Conservation (phyloP, 2,888 invertebrate genomes). For the Lycia hirtaria region DNA sequence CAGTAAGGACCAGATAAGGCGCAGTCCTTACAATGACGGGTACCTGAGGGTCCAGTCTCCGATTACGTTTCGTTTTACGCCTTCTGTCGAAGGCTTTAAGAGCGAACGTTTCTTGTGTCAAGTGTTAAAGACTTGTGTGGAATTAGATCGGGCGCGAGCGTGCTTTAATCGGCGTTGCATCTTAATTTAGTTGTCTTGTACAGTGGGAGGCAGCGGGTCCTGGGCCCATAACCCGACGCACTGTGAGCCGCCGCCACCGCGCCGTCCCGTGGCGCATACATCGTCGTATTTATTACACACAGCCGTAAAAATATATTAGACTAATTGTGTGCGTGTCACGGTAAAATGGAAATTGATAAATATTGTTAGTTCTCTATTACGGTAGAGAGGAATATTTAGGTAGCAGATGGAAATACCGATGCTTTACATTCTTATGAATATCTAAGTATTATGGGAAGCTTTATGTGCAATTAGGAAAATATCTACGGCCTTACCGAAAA, state of each 20-base stretch:
- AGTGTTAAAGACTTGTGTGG: constrained; percentile 55
- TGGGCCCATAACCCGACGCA: constrained; percentile 62
- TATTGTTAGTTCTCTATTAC: constrained; percentile 33
- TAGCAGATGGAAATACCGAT: neutral
- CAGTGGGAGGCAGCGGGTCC: constrained; percentile 65
- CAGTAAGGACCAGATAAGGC: constrained; percentile 79
- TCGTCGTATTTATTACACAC: constrained; percentile 61
- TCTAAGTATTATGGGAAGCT: no score
- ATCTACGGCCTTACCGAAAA: neutral
- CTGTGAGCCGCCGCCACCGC: constrained; percentile 56
- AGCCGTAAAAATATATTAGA: constrained; percentile 57
- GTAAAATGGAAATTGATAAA: constrained; percentile 39
- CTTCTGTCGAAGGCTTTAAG: constrained; percentile 39
- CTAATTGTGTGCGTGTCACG: constrained; percentile 53
- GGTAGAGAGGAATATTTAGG: constrained; percentile 11
- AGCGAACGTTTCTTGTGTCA: constrained; percentile 43
- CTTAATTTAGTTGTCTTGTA: constrained; percentile 85
- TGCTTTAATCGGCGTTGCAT: constrained; percentile 80
- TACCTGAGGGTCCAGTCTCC: constrained; percentile 51
- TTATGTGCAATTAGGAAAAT: neutral
- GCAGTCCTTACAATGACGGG: constrained; percentile 56
- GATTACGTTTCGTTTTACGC: constrained; percentile 58
- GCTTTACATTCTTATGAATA: neutral
- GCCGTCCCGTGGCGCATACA: constrained; percentile 58
- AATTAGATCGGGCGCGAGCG: constrained; percentile 57